Base-by-base conservation (phyloP, 1,140 invertebrate species). In the Lucilia sericata region DNA sequence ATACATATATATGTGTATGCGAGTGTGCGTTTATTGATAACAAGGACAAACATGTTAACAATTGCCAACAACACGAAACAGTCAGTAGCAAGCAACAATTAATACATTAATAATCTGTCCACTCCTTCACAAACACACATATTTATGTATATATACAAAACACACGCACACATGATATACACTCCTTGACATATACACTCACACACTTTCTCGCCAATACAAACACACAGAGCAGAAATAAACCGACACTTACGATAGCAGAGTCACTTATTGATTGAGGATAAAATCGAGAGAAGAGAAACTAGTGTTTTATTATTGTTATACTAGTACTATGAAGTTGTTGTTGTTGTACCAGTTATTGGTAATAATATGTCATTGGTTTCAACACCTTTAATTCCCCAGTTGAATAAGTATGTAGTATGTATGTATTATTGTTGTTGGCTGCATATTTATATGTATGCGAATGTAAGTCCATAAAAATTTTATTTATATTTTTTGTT, bases 81-180 rank as follows among this genome's bases (percentile, higher is more conserved):
- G 70, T 74, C 70, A 74, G 21, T 17, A 78, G 14, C 75, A 78
- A 78, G 25, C 75, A 78, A 47, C 75, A 42, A 78, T 42, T 42
- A 78, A 36, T 74, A 25, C 75, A 78, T 34, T 42, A 60, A 60
- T 60, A 60, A 60, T 60, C 55, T 60, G 55, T 60, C 55, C 55
- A 60, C 55, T 60, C 55, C 55, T 60, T 60, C 55, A 60, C 14
- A 60, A 60, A 60, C 55, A 60, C 55, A 60, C 14, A 42, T 10
- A 42, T 5, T 14, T 60, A 60, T n/a, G n/a, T n/a, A n/a, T 14
- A 7, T 60, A 60, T 2, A 17, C n/a, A 12, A n/a, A 14, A 14
- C 51, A 60, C 51, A 60, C 5, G 13, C 51, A 60, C 17, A 60
- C 51, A 12, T 17, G 3, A 14, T n/a, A n/a, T 60, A 60, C 17